phyloP scores from a whole-genome alignment of 2,888 invertebrate species.

The Eledone cirrhosa region DNA sequence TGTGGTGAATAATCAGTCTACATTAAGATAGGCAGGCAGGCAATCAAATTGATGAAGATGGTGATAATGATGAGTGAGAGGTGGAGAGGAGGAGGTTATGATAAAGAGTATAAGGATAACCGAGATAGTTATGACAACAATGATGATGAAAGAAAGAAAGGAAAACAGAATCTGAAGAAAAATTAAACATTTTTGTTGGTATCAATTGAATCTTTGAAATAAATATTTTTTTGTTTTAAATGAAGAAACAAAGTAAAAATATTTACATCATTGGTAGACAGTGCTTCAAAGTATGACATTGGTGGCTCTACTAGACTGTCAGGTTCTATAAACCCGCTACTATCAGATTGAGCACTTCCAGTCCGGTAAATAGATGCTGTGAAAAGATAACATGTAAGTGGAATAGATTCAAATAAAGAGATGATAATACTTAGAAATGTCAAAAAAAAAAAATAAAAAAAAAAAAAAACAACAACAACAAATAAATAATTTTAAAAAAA shows the following conservation, averaged over 20 bases:
- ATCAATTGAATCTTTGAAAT: not conserved
- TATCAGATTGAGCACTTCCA: slow-evolving; percentile 59
- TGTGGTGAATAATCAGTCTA: no score
- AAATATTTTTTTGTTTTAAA: not conserved
- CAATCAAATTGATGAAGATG: no score
- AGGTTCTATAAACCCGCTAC: slow-evolving; percentile 58
- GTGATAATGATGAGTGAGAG: no score
- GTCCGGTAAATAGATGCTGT: slow-evolving; percentile 49
- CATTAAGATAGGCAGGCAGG: no score
- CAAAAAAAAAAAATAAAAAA: not conserved
- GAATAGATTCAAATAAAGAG: not conserved
- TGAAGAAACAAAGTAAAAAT: not conserved
- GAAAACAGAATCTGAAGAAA: not conserved
- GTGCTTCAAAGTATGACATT: slow-evolving; percentile 4
- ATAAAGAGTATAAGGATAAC: no score
- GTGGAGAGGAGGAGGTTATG: no score
- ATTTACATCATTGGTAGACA: slow-evolving; percentile 16
- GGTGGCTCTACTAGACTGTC: slow-evolving; percentile 33
- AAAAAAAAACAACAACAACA: not conserved
- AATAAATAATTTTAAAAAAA: not conserved
- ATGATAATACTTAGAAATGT: not conserved
- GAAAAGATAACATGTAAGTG: slow-evolving; percentile 7
- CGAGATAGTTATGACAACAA: no score
- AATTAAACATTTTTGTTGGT: not conserved
- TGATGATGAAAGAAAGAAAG: not conserved